Base-by-base conservation (phyloP, 2,888 invertebrate species). In the Troides oblongomaculatus region DNA sequence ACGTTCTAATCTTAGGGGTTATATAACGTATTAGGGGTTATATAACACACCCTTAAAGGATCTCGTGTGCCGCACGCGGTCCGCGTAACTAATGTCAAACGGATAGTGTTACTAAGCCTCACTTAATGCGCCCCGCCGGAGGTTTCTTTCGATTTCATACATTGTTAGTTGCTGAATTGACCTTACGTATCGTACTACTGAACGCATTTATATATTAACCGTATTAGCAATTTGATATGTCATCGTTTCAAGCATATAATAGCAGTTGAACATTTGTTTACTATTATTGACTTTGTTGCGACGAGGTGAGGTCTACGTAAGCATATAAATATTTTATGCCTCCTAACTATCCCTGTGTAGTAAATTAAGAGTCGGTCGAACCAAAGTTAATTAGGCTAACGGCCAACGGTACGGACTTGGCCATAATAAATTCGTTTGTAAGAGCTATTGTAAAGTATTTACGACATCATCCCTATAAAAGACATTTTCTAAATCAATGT, bases 71-170 rank as follows among this genome's bases (percentile, higher is more conserved):
- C n/a, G n/a, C 18, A 53, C 53, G n/a, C 8, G 6, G 53, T 25
- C 25, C n/a, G 7, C 39, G 17, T 43, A 43, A 61, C 57, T 65
- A 46, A 61, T 46, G 56, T 69, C 64, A 69, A 61, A 69, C 61
- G 57, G 61, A 69, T 69, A 23, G 2, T 21, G n/a, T 69, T 65
- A 65, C 65, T 61, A 56, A 64, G 30, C 25, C 60, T 39, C 2
- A 12, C 53, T 36, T n/a, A 39, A 10, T 39, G 21, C 39, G 50
- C 63, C 56, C 46, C 50, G 57, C 6, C 50, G 63, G 43, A 17
- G 57, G 62, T 50, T 39, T 59, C 53, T 4, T 21, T 7, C 23
- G 53, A 17, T 56, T 30, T 21, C 39, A 53, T 39, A 39, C 39
- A 39, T 10, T 39, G 10, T 39, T 39, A 10, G 39, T 39, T 39